Base-by-base conservation (phyloP, 2,797 vertebrate genomes). In the Microtus obscurus region DNA sequence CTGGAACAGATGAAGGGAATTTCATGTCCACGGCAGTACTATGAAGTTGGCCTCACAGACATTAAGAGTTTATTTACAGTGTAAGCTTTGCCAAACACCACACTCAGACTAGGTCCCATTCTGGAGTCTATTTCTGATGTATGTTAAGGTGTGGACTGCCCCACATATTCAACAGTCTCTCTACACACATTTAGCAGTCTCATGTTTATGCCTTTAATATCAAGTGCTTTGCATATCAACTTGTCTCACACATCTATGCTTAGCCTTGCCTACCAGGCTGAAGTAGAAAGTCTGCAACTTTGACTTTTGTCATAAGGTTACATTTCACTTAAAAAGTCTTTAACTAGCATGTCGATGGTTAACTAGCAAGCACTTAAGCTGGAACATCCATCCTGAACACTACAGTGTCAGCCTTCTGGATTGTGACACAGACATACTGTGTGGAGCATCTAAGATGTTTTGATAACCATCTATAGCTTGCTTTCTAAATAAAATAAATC, bases 11-110 rank as follows among this genome's bases (percentile, higher is more conserved):
- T 3, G 11, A 74, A 94, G 0, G 27, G 80, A 96, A 95, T 81
- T 90, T 94, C 95, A 87, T 96, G 85, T 88, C 91, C 94, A 87
- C 91, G 94, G 89, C 89, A 96, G 91, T 85, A 93, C 80, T 91
- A 51, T 40, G 59, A 96, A 79, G 40, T 89, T 94, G 79, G 82
- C 89, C 88, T 96, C 93, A 93, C 73, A 92, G 29, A 91, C 11
- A 94, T 59, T 76, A 82, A 83, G 51, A 91, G 91, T 97, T 93
- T 98, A 98, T 97, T 96, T 97, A 98, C 97, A 97, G 86, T 69
- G 56, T 92, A 82, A 88, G 96, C 93, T 96, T 93, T 95, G 93
- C 96, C 93, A 23, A 48, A 83, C 34, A 93, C 91, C 94, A 95
- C 89, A 97, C 85, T 86, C 53, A 87, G 48, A 56, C 86, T 79